phyloP scores from a whole-genome alignment of 2,113 vertebrate species.

The Labrus mixtus region DNA sequence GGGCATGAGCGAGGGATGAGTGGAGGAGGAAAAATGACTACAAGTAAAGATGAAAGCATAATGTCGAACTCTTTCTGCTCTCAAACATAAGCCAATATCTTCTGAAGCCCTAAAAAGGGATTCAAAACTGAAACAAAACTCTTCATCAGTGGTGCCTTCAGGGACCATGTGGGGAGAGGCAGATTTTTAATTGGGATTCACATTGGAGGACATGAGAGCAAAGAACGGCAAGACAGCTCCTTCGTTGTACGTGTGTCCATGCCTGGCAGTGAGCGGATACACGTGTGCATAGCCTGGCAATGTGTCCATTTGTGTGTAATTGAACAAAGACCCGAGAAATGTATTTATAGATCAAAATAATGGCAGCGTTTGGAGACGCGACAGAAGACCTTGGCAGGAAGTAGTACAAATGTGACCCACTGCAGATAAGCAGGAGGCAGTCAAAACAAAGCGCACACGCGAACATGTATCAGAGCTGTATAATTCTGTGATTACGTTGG shows the following conservation, averaged over 20 bases:
- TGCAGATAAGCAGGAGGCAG: slow-evolving; percentile 50
- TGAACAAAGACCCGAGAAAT: slow-evolving; percentile 51
- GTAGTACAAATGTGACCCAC: slow-evolving; percentile 61
- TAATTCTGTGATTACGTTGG: no score
- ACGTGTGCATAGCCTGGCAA: slow-evolving; percentile 29
- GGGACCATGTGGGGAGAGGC: slow-evolving; percentile 26
- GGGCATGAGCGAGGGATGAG: slow-evolving; percentile 47
- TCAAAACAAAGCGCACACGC: slow-evolving; percentile 26
- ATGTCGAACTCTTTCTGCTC: slow-evolving; percentile 45
- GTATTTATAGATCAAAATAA: slow-evolving; percentile 76
- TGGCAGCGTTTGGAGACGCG: slow-evolving; percentile 44
- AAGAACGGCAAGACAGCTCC: slow-evolving; percentile 18
- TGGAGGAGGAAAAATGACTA: slow-evolving; percentile 47
- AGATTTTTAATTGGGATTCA: slow-evolving; percentile 39
- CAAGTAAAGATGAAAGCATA: slow-evolving; percentile 66
- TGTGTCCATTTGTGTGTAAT: slow-evolving; percentile 28
- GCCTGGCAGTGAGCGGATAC: slow-evolving; percentile 7
- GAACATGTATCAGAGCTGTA: slow-evolving; percentile 28
- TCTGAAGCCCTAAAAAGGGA: slow-evolving; percentile 44
- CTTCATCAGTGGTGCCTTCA: slow-evolving; percentile 50
- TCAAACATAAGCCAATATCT: slow-evolving; percentile 35
- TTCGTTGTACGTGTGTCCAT: slow-evolving; percentile 1
- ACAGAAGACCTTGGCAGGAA: slow-evolving; percentile 63
- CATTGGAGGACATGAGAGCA: slow-evolving; percentile 38
- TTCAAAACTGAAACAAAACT: slow-evolving; percentile 61